Evolutionary conservation across 1,140 invertebrate genomes (phyloP).

Genomic region (Thalassaphorura encarpata): DNA sequence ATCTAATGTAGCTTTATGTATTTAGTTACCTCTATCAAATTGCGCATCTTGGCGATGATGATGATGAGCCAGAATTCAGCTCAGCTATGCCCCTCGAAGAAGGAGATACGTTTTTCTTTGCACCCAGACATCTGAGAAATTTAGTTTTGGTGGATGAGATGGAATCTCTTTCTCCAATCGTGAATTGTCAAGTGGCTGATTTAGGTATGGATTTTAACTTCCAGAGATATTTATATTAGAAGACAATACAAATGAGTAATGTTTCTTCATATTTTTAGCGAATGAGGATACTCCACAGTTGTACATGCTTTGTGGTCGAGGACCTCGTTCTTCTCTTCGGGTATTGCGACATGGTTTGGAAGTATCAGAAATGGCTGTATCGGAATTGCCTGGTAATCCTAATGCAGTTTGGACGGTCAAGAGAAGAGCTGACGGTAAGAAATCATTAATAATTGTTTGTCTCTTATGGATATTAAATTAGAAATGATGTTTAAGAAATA

Average conservation of each 20-base stretch:
- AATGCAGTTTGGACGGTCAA: constrained; percentile 99
- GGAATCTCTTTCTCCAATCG: constrained; percentile 91
- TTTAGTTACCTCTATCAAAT: constrained; percentile 98
- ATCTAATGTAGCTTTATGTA: constrained; percentile 33
- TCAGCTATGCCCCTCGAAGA: constrained; percentile 97
- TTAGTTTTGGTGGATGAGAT: constrained; percentile 96
- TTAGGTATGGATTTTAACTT: constrained; percentile 34
- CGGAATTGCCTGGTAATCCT: constrained; percentile 95
- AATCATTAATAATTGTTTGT: constrained; percentile 11
- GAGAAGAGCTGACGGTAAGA: constrained; percentile 83
- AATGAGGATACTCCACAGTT: constrained; percentile 99
- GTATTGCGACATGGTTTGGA: constrained; percentile 95
- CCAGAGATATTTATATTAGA: not conserved
- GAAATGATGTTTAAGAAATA: constrained; percentile 25
- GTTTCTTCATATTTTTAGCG: constrained; percentile 49
- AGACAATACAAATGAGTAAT: not conserved
- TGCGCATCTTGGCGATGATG: constrained; percentile 96
- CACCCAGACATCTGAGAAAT: constrained; percentile 85
- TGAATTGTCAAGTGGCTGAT: constrained; percentile 65
- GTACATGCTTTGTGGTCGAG: constrained; percentile 90
- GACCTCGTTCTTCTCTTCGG: constrained; percentile 81
- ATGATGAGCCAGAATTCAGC: constrained; percentile 98
- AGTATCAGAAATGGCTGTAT: constrained; percentile 98
- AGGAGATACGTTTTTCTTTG: constrained; percentile 99
- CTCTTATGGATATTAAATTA: not conserved